Base-by-base conservation (phyloP, 2,797 vertebrate genomes). In the Anabas testudineus region DNA sequence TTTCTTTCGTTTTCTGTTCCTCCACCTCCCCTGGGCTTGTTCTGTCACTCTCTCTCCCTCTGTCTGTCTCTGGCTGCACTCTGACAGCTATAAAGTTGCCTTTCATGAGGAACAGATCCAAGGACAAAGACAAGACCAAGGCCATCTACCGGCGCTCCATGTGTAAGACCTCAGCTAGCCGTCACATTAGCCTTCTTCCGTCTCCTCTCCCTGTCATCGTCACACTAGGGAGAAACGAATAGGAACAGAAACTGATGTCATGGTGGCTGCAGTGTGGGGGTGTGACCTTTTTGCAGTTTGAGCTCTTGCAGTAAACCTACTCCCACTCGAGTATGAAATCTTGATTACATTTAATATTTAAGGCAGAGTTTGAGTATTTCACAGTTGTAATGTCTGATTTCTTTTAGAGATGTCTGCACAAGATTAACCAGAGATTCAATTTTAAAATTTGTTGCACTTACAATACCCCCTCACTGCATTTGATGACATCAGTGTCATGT, bases 41-140 rank as follows among this genome's bases (percentile, higher is more conserved):
- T 74, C 76, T 83, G 57, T 82, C 58, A 3, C 82, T 66, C 55
- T 86, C 66, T 69, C 66, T 84, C 69, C 82, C 94, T 95, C 82
- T 66, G 55, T 86, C 66, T 69, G 66, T 84, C 69, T 82, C 94
- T 95, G 94, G 81, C 83, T 88, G 82, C 89, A 90, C 94, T 95
- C 91, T 94, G 94, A 94, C 96, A 96, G 97, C 98, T 91, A 94
- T 98, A 94, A 99, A 99, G 95, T 96, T 99, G 94, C 97, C 98
- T 93, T 99, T 99, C 96, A 98, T 99, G 97, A 97, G 98, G 97
- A 99, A 97, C 97, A 96, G 97, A 96, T 96, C 97, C 95, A 99
- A 98, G 97, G 98, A 99, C 92, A 99, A 99, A 95, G 98, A 99
- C 97, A 95, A 96, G 95, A 95, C 92, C 95, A 99, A 99, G 95